Base-by-base conservation (phyloP, 2,888 invertebrate genomes). In the Ophion slaviceki region DNA sequence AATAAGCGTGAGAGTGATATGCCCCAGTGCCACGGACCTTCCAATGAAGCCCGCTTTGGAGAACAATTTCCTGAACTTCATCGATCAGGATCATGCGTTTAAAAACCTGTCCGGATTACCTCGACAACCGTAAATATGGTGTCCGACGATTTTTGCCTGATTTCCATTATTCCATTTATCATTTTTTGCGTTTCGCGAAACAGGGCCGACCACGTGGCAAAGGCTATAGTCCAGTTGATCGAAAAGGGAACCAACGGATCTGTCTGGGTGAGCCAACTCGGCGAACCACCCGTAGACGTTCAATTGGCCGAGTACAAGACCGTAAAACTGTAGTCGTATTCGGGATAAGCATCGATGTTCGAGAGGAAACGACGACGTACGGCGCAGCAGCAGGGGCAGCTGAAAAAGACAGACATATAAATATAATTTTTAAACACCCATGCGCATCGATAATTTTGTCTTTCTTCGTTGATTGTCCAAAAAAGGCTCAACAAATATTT, bases 1-100 rank as follows among this genome's bases (percentile, higher is more conserved):
- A 0, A 91, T 94, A 4, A 90, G 92, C 4, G 90, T 93, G 47
- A 86, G 93, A 80, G 89, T 91, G 1, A 89, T 94, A 78, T 94
- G 94, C 71, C 94, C 94, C 0, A 93, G 93, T 14, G 86, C 93
- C 2, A 91, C 90, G 6, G 88, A 85, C 3, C 93, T 93, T 2
- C 87, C 88, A 2, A 86, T 93, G 78, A 89, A 93, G n/a, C 87
- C 83, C 1, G 89, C 88, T 1, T 76, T 85, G 0, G 53, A 79
- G 2, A 85, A 82, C 68, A 90, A 91, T 67, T 88, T 86, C 45
- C 84, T 91, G 53, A 89, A 89, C 47, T 86, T 90, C 45, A 68
- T 90, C 11, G 91, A 92, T 40, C 88, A 89, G 57, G 89, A 90
- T 8, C 87, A 85, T 1, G 90, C 89, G 8, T 81, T 87, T 1